A percentile compares a stretch with the other conserved stretches of the same genome.
Conservation (phyloP, 2,113 vertebrate genomes). For the Podilymbus podiceps region DNA sequence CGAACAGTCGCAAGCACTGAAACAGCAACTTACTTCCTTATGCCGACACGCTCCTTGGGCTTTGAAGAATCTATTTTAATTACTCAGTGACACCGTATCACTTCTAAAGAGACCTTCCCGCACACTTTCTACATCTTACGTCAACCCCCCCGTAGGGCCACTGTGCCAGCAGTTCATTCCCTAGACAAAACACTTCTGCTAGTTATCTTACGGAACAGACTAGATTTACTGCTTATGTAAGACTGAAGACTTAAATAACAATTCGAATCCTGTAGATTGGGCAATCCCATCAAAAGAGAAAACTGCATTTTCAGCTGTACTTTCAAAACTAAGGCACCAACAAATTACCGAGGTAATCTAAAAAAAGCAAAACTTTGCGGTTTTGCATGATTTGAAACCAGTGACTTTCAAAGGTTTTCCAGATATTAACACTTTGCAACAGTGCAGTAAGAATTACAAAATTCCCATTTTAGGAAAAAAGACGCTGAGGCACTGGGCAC, state of each 20-base stretch:
- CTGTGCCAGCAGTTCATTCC: not conserved
- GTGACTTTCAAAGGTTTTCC: not conserved
- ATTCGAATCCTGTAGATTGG: not conserved
- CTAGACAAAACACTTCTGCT: not conserved
- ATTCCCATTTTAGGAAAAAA: not conserved
- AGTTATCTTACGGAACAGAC: not conserved
- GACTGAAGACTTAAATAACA: not conserved
- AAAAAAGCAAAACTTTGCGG: not conserved
- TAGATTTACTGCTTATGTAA: not conserved
- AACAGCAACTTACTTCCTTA: not conserved
- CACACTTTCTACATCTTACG: rapidly evolving
- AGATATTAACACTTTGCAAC: not conserved
- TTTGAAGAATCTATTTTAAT: not conserved
- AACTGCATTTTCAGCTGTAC: not conserved
- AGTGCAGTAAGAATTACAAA: not conserved
- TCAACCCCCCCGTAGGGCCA: not conserved
- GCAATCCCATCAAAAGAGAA: not conserved
- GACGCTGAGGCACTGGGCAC: not conserved
- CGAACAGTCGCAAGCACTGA: not conserved
- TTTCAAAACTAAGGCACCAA: too few species aligned
- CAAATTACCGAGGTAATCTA: not conserved
- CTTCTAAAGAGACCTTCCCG: not conserved
- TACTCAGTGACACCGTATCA: too few species aligned
- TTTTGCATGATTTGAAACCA: not conserved
- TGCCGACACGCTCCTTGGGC: not conserved